Percentiles rank a stretch among this genome's conserved stretches.
Evolutionary conservation across 1,140 invertebrate genomes (phyloP).

Genomic region (Liolophura sinensis): DNA sequence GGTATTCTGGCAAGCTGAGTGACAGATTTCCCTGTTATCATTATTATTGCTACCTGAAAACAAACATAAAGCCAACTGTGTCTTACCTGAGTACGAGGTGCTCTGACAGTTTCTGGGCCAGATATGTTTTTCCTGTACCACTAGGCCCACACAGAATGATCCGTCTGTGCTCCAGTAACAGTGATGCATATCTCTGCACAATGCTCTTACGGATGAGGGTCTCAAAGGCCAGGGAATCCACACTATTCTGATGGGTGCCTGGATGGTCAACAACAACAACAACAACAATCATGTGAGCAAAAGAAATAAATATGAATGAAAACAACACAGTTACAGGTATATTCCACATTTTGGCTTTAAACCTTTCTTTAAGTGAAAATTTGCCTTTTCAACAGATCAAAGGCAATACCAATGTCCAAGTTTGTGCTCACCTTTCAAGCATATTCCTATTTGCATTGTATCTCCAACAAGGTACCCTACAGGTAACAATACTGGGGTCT

Average conservation of each 20-base stretch:
- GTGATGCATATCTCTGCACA: conserved; percentile 86
- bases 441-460: conserved; percentile 63
- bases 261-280: conserved; percentile 12
- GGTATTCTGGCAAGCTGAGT: no score
- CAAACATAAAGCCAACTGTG: no score
- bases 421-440: conserved; percentile 61
- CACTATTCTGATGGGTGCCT: conserved; percentile 80
- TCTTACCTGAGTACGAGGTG: conserved; percentile 67
- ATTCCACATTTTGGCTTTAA: no score
- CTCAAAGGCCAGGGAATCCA: conserved; percentile 93
- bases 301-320: no score
- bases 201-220: conserved; percentile 95
- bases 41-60: no score
- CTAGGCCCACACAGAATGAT: conserved; percentile 95
- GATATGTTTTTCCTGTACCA: conserved; percentile 95
- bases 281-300: neutral
- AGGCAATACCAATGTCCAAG: no score
- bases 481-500: conserved; percentile 83
- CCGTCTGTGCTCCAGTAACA: conserved; percentile 87
- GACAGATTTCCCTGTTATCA: no score
- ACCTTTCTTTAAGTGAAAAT: no score
- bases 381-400: no score
- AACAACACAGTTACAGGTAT: no score
- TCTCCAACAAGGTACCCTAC: conserved; percentile 92
- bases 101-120: conserved; percentile 92